Evolutionary conservation across 23 tunicate genomes (phyloP), one percentile per base, ranked within the genome.

Genomic region (Ciona savignyi): DNA sequence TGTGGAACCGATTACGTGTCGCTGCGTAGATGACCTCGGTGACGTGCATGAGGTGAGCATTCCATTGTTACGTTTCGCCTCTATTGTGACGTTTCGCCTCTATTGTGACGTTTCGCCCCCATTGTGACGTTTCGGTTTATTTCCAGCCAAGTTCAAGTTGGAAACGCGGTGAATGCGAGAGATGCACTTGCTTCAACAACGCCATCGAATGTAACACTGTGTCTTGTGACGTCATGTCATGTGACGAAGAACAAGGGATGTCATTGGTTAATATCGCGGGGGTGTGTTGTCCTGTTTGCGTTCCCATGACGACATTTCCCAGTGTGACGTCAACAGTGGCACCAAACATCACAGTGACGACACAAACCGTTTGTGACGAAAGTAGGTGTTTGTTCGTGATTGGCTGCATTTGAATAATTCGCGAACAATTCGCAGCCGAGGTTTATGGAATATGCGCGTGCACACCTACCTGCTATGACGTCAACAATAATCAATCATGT

Each of bases 161-260:
- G 97, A 79, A 79, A 22, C 35, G 62, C 3, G 86, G 84, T 1
- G 65, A 66, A 70, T 91, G 97, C 33, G 87, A 81, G 29, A 32
- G 73, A 23, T 91, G 97, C 70, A 70, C 83, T 26, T 91, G 97
- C 82, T 91, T 77, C 76, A 72, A 91, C 83, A 91, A 91, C 72
- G 74, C 70, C 32, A 78, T 80, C 33, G 25, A 51, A 4, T 91
- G 97, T 70, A 67, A 65, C 24, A 70, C 66, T 1, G 23, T 79
- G 29, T 62, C 23, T 49, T 91, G 97, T 34, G 63, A 77, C 1
- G 34, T 24, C 6, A 63, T 73, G 1, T 73, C 32, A 11, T 88
- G 96, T 73, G 77, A 81, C 24, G 78, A 63, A 68, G 51, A 56
- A 25, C 76, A 51, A 1, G 97, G 97, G 34, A 72, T 70, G 71